Evolutionary conservation across 2,113 vertebrate species (phyloP), one percentile per base, ranked within the genome.

Genomic region (Limanda limanda): DNA sequence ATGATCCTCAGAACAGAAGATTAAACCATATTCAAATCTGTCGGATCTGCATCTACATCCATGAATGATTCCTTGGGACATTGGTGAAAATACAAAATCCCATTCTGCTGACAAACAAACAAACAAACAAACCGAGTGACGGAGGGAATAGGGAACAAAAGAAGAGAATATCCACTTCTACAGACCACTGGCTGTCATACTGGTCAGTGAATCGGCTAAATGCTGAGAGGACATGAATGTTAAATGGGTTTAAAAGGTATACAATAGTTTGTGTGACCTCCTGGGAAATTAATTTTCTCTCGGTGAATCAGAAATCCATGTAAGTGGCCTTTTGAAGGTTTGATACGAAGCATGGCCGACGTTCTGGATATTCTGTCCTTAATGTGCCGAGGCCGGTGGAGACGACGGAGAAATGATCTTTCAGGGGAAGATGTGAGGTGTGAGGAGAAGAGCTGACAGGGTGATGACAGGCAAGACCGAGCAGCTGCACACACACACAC

Each of bases 391-490:
- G 61, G 45, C 58, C 56, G 2, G 62, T 35, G 63, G 63, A 83
- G 13, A 20, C 61, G 70, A 76, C 71, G 75, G 73, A 64, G 56
- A 74, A 75, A 71, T 76, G 48, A 76, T 69, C 37, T 59, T 58
- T 63, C 12, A 35, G 13, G 59, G 14, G 23, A 58, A 71, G 56
- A 82, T 71, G 61, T 21, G 86, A 71, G 56, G 65, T 71, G 74
- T 65, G 51, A 59, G 81, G 74, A 25, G 48, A 61, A 14, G 37
- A 75, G 42, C 70, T 79, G 83, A 71, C 86, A 70, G 74, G 68
- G 61, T 42, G 71, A 71, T 40, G 35, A 79, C 71, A 74, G 24
- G 37, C 24, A 18, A 14, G 73, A 24, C 51, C 74, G 25, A 14
- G 57, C 23, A 15, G 35, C 21, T n/a, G 21, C 52, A 55, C 52